Base-by-base conservation (phyloP, 2,888 invertebrate species). In the Heliconius erato region DNA sequence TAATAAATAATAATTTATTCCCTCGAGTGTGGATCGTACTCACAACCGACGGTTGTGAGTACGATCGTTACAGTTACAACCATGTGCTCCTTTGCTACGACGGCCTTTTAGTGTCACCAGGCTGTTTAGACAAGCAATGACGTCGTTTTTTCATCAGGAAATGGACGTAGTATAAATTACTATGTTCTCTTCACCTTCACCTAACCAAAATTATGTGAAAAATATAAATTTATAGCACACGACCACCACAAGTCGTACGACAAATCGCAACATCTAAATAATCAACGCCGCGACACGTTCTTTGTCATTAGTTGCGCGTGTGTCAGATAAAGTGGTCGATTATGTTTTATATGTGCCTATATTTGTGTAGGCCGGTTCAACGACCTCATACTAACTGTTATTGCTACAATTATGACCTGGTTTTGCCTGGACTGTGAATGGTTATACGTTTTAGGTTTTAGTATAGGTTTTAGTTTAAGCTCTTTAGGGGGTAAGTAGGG, bases 221-320 rank as follows among this genome's bases (percentile, higher is more conserved):
- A 9, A 3, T 59, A 28, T 28, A 28, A 3, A 26, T 69, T 69
- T 69, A 32, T 11, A 11, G 19, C 11, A 23, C 4, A 69, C 68
- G 68, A 69, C 68, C 9, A 32, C 6, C 3, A 9, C 26, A n/a
- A 23, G 12, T 28, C 49, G 49, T 44, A 40, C 80, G 77, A 77
- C 35, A 72, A 74, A n/a, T 77, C 74, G 78, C 28, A 44, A 65
- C 44, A 54, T 32, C 9, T 72, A 59, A 28, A 71, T 35, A 26
- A 68, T 44, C 90, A 89, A 89, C 89, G 91, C 90, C 88, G 88
- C 86, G 85, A 87, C 86, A 83, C 85, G 85, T 87, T 89, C 91
- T 91, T 91, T 90, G 91, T 91, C 88, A 89, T 91, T 91, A 91
- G 89, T 86, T 88, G 88, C 85, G 85, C 86, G 86, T 88, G 89